Evolutionary conservation across 2,113 vertebrate genomes (phyloP).

Genomic region (Camelus bactrianus): DNA sequence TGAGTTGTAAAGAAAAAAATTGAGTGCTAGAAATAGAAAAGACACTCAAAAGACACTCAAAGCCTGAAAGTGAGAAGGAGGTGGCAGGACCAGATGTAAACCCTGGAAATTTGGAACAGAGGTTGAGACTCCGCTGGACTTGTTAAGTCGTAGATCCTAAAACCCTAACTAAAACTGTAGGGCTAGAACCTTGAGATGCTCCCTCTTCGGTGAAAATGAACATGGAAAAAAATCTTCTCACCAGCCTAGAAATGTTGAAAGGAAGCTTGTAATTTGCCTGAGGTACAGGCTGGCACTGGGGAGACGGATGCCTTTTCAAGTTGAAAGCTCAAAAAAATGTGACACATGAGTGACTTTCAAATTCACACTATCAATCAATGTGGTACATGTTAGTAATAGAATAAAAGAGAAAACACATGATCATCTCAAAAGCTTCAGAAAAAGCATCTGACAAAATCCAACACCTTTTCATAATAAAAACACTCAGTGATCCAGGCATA

Average conservation of each 20-base stretch:
- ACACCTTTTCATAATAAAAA: background rate
- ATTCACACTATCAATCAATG: background rate
- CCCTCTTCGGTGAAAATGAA: background rate
- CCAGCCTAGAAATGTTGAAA: background rate
- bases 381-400: background rate
- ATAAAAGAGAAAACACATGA: background rate
- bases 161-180: background rate
- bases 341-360: background rate
- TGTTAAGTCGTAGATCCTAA: background rate
- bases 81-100: background rate
- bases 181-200: background rate
- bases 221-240: background rate
- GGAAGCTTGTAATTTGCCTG: background rate
- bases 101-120: background rate
- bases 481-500: background rate
- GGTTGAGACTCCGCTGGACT: background rate
- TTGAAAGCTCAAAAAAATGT: background rate
- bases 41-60: background rate
- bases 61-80: background rate
- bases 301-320: background rate
- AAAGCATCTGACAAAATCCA: background rate
- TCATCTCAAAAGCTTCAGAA: background rate
- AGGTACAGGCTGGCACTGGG: background rate
- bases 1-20: background rate
- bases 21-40: background rate